Percentiles rank a stretch among this genome's conserved stretches.
phyloP scores from a whole-genome alignment of 2,888 invertebrate species.

The Pterobdella sp. region DNA sequence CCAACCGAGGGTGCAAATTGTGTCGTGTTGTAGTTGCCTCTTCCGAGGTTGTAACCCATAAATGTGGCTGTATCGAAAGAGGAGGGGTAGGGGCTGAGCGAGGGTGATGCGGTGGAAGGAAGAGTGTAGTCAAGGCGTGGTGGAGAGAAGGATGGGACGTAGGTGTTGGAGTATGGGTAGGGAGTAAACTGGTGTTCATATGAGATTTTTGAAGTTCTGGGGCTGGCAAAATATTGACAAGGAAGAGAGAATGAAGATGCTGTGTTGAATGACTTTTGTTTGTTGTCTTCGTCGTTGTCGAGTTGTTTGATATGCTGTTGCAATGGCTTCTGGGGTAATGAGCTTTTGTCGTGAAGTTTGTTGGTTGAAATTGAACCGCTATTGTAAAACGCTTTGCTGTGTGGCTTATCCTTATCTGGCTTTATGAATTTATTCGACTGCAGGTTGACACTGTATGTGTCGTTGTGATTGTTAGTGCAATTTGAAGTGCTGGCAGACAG shows the following conservation, averaged over 20 bases:
- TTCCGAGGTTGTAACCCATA: constrained; percentile 23
- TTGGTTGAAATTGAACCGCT: background rate
- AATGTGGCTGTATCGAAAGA: constrained; percentile 23
- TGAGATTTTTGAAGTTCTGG: constrained; percentile 8
- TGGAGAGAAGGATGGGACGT: constrained; percentile 8
- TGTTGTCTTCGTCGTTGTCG: background rate
- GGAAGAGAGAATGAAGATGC: constrained; percentile 15
- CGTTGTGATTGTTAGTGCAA: background rate
- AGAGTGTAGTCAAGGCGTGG: background rate
- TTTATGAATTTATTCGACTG: background rate
- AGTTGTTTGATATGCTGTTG: background rate
- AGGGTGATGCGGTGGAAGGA: background rate
- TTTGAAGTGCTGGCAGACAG: background rate
- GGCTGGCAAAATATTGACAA: constrained; percentile 23
- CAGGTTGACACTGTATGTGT: constrained; percentile 5
- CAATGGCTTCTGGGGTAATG: background rate
- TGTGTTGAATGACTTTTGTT: background rate
- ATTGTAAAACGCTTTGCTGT: background rate
- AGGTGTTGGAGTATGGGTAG: constrained; percentile 18
- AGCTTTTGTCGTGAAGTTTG: background rate
- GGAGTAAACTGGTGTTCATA: constrained; percentile 22
- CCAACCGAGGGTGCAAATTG: constrained; percentile 17
- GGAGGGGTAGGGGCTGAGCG: constrained; percentile 4
- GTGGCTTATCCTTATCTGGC: background rate
- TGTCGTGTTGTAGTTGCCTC: background rate